Base-by-base conservation (phyloP, 2,113 vertebrate species). In the Corythornis madagascariensis region DNA sequence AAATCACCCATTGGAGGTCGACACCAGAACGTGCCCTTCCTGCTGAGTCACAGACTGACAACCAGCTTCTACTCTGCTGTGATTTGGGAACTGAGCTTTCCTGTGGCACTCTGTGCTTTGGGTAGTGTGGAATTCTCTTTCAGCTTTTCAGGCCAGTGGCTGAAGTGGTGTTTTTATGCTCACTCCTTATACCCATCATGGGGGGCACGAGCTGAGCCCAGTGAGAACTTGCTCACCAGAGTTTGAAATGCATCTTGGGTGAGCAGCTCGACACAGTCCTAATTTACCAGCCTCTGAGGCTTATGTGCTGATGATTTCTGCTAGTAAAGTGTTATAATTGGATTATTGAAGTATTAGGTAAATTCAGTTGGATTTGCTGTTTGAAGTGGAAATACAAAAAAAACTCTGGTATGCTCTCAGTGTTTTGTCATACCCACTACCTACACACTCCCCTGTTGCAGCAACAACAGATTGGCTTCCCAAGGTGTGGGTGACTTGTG, bases 261-360 rank as follows among this genome's bases (percentile, higher is more conserved):
- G 72, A 91, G 71, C 40, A 43, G 94, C 89, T 78, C 43, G 6
- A 89, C 70, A 93, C 77, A 92, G 72, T n/a, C 80, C 83, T 92
- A 90, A 59, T 94, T 96, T 89, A 72, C 92, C 81, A 93, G 91
- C 69, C 81, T 95, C 77, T 19, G 40, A 82, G 94, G 96, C 96
- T 97, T 93, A 94, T 77, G 83, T 35, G 43, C 86, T 83, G 79
- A 91, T 95, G 92, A 96, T 97, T 97, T 95, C 88, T 96, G 86
- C 95, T 94, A 56, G 94, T 96, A 96, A 96, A 95, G 92, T 88
- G 89, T 91, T 90, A 89, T 97, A 97, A 97, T 95, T 95, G 95
- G 97, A 97, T 97, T 97, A 97, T 92, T 96, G 92, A 94, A 96
- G 97, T 95, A 97, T 97, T 97, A 97, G 96, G 96, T 97, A 97